Evolutionary conservation across 2,888 invertebrate genomes (phyloP).

Genomic region (Tenodera sinensis): DNA sequence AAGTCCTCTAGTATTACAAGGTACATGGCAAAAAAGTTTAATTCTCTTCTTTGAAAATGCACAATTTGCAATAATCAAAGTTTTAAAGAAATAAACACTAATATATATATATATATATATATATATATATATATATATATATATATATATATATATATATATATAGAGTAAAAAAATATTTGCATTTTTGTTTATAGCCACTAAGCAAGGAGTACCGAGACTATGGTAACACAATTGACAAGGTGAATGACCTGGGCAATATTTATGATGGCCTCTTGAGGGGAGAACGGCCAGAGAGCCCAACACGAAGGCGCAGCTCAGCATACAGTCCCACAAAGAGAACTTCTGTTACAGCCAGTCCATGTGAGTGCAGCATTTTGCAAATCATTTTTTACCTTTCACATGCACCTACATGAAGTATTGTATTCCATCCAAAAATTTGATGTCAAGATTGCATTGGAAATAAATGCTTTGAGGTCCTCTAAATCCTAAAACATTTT

Average conservation of each 20-base stretch:
- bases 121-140: no score
- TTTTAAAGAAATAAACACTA: no score
- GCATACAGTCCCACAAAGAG: slow-evolving; percentile 83
- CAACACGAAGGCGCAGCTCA: slow-evolving; percentile 64
- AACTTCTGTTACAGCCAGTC: slow-evolving; percentile 54
- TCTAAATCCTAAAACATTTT: background rate
- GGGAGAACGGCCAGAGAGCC: slow-evolving; percentile 76
- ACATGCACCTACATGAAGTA: background rate
- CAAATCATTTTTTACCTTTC: background rate
- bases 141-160: no score
- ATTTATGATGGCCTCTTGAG: slow-evolving; percentile 78
- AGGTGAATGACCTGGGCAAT: slow-evolving; percentile 84
- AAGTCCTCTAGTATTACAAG: no score
- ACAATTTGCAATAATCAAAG: no score
- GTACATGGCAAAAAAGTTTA: no score
- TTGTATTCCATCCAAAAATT: background rate
- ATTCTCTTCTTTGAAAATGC: no score
- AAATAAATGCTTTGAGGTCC: no score
- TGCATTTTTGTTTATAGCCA: slow-evolving; percentile 49
- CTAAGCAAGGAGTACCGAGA: slow-evolving; percentile 86
- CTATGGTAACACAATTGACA: slow-evolving; percentile 80
- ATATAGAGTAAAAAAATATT: no score
- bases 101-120: no score
- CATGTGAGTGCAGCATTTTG: slow-evolving; percentile 47
- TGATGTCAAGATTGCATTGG: background rate